Conservation (phyloP, 2,797 vertebrate genomes). For the Chelonia mydas region DNA sequence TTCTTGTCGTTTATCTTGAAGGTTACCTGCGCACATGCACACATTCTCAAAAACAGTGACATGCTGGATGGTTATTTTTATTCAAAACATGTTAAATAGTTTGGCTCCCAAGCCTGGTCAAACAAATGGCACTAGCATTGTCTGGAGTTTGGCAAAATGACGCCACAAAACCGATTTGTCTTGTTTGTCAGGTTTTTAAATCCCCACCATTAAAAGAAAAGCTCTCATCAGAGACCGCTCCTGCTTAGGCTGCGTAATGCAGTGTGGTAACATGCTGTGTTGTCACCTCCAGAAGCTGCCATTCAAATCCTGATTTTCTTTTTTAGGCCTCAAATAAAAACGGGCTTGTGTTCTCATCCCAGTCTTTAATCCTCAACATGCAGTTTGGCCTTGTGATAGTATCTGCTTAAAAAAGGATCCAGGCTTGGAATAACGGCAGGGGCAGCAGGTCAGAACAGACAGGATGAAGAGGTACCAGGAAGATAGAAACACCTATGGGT, state of each 20-base stretch:
- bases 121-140: background rate
- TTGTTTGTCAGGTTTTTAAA: background rate
- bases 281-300: background rate
- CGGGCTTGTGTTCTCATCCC: background rate
- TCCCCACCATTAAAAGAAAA: background rate
- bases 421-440: background rate
- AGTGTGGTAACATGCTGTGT: accelerated
- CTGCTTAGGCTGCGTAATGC: accelerated
- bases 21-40: background rate
- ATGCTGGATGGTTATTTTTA: accelerated
- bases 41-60: accelerated
- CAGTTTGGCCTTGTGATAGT: background rate
- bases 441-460: no score
- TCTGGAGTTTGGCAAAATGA: accelerated
- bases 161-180: background rate
- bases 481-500: background rate
- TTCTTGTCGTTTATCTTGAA: background rate
- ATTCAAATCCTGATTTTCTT: background rate
- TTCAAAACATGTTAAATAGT: accelerated
- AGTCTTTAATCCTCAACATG: accelerated
- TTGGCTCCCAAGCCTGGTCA: background rate
- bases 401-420: background rate
- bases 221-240: accelerated
- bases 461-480: background rate
- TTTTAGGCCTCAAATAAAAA: background rate